These are phyloP conservation scores for Tetraneura akinire DNA, from an alignment of 1,140 invertebrate species.

Conservation along the genomic window DNA sequence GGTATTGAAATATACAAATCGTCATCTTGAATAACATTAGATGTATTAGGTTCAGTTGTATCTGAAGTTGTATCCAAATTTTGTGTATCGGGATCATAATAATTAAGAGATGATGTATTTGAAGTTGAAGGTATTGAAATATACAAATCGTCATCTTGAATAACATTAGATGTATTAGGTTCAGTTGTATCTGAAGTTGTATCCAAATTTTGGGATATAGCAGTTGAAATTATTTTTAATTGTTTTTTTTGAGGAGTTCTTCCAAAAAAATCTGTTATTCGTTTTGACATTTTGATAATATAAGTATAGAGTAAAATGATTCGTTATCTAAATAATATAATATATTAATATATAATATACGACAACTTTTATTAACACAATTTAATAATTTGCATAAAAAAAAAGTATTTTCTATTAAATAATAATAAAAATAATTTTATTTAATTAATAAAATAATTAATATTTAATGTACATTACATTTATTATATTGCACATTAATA, in stretches of 20 bases:
- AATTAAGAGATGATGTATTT: background rate
- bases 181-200: background rate
- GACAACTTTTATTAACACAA: no score
- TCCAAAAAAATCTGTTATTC: constrained; percentile 6
- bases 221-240: constrained; percentile 12
- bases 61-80: background rate
- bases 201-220: background rate
- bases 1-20: background rate
- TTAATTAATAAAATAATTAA: no score
- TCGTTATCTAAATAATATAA: no score
- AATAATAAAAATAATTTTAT: no score
- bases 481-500: no score
- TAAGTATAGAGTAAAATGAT: no score
- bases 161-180: background rate
- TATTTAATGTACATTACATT: no score
- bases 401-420: no score
- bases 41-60: background rate
- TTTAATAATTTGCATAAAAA: no score
- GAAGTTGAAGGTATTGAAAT: background rate
- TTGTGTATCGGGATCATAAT: background rate
- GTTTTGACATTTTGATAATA: constrained; percentile 14
- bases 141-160: background rate
- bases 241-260: background rate
- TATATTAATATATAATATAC: no score
- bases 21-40: background rate